These are phyloP conservation scores for Buathra laborator DNA, from an alignment of 2,888 invertebrate species.

Conservation along the genomic window DNA sequence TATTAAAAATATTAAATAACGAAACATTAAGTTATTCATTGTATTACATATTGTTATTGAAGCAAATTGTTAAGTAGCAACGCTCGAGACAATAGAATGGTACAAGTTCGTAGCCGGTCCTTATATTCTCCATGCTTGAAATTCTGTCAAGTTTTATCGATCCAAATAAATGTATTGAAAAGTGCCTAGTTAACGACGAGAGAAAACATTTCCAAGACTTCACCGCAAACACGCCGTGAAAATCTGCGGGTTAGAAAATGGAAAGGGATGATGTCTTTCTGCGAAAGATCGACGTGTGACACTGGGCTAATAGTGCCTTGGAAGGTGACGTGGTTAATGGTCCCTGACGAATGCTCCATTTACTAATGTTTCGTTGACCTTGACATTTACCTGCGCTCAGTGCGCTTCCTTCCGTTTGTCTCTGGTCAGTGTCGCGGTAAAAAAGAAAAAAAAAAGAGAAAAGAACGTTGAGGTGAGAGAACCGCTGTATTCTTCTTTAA, in stretches of 20 bases:
- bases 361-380: slow-evolving; percentile 49
- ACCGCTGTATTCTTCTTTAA: slow-evolving; percentile 33
- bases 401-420: slow-evolving; percentile 51
- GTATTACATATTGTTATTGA: background rate
- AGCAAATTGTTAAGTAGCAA: background rate
- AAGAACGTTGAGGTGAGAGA: background rate
- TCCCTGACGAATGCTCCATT: slow-evolving; percentile 50
- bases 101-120: background rate
- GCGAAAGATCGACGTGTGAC: slow-evolving; percentile 22
- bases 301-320: slow-evolving; percentile 4
- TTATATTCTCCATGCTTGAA: background rate
- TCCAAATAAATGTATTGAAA: background rate
- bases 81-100: background rate
- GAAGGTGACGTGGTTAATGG: slow-evolving; percentile 53
- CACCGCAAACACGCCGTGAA: background rate
- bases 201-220: background rate
- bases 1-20: too few species aligned
- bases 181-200: background rate
- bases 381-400: slow-evolving; percentile 56
- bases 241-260: background rate
- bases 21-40: too few species aligned
- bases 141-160: background rate
- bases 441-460: slow-evolving; percentile 25
- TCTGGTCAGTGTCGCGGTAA: slow-evolving; percentile 30
- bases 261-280: background rate